phyloP scores from a whole-genome alignment of 2,888 invertebrate species.

The Cryptophagus acutangulus region DNA sequence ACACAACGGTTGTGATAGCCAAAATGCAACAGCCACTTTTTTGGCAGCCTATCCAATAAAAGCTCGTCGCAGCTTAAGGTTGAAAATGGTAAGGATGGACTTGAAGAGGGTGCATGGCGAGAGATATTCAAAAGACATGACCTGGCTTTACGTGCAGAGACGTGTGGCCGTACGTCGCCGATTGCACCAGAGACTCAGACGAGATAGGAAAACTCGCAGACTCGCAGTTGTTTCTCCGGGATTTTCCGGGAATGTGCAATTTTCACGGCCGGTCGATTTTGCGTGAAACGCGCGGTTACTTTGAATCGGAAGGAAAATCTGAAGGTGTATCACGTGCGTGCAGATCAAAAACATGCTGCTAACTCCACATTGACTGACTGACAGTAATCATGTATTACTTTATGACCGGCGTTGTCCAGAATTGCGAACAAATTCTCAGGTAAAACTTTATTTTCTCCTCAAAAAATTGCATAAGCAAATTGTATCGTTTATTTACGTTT shows the following conservation, averaged over 20 bases:
- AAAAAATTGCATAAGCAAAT: too few relatives aligned
- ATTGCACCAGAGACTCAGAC: slow-evolving; percentile 6
- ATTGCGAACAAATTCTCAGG: slow-evolving; percentile 40
- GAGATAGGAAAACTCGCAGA: slow-evolving; percentile 13
- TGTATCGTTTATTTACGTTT: too few relatives aligned
- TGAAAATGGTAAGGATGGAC: too few relatives aligned
- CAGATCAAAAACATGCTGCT: background rate
- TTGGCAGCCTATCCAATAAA: too few relatives aligned
- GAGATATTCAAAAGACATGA: background rate
- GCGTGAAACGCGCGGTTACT: slow-evolving; percentile 4
- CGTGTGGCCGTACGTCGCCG: slow-evolving; percentile 17
- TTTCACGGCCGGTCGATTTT: slow-evolving; percentile 8
- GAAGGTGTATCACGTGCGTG: slow-evolving; percentile 1
- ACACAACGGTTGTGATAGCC: too few relatives aligned
- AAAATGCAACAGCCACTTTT: too few relatives aligned
- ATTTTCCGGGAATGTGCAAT: slow-evolving; percentile 21
- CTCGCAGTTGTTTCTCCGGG: slow-evolving; percentile 19
- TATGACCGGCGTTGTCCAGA: slow-evolving; percentile 41
- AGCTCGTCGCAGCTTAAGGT: too few relatives aligned
- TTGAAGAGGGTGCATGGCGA: too few relatives aligned
- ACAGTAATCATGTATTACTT: slow-evolving; percentile 36
- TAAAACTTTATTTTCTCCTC: too few relatives aligned
- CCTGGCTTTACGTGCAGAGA: background rate
- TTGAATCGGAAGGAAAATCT: background rate
- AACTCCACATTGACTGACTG: background rate